Conservation (phyloP, 2,888 invertebrate genomes). For the Emmelina monodactyla region DNA sequence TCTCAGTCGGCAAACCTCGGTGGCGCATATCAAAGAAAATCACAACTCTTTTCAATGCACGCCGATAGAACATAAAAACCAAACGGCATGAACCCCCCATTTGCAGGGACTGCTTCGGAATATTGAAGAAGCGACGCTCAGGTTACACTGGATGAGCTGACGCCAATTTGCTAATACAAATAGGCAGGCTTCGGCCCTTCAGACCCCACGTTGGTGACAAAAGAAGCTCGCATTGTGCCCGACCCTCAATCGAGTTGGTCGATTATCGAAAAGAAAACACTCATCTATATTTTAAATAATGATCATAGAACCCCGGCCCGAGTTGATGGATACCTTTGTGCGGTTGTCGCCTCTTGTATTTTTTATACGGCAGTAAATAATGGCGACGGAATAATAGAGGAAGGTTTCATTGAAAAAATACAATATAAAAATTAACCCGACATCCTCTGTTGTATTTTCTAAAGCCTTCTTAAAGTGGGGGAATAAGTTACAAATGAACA, state of each 20-base stretch:
- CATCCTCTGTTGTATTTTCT: too few species aligned
- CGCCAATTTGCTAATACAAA: slow-evolving; percentile 64
- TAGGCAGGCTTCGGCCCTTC: slow-evolving; percentile 35
- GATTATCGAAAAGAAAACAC: slow-evolving; percentile 67
- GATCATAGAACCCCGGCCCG: slow-evolving; percentile 46
- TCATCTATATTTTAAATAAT: slow-evolving; percentile 67
- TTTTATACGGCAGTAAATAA: slow-evolving; percentile 8
- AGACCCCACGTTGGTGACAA: slow-evolving; percentile 42
- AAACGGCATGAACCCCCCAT: slow-evolving; percentile 54
- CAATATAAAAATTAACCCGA: too few species aligned
- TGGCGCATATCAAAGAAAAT: slow-evolving; percentile 63
- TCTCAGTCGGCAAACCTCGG: slow-evolving; percentile 64
- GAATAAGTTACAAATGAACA: too few species aligned
- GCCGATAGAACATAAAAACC: slow-evolving; percentile 59
- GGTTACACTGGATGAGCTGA: slow-evolving; percentile 45
- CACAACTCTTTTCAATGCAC: slow-evolving; percentile 66
- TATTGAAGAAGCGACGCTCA: slow-evolving; percentile 21
- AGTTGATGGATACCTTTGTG: slow-evolving; percentile 54
- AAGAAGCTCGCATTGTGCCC: slow-evolving; percentile 50
- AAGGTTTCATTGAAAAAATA: too few species aligned
- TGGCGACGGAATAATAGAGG: too few species aligned
- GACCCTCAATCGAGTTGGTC: slow-evolving; percentile 54
- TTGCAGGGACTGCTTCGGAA: slow-evolving; percentile 15
- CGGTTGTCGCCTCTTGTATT: slow-evolving; percentile 33
- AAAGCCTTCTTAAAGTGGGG: too few species aligned